These are phyloP conservation scores for Sminthurinus aureus DNA, from an alignment of 2,888 invertebrate genomes.

Conservation along the genomic window DNA sequence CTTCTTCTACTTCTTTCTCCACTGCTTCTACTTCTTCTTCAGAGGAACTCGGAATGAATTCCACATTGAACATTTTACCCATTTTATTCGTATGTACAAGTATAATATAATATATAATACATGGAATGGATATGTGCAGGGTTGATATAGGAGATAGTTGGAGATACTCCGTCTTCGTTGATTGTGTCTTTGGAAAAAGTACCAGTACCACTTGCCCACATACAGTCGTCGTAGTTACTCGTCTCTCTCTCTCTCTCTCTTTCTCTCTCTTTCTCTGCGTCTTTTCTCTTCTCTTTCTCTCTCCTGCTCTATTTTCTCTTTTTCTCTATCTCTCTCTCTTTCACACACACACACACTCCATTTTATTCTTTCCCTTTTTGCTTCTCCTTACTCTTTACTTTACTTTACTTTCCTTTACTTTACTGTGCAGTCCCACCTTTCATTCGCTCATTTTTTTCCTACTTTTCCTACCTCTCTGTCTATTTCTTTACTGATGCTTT, in stretches of 20 bases:
- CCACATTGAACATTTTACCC: neutral
- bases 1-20: neutral
- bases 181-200: conserved; percentile 10
- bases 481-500: neutral
- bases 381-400: neutral
- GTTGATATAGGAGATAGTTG: too few species aligned
- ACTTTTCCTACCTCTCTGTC: too few species aligned
- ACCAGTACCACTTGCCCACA: neutral
- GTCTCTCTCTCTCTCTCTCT: conserved; percentile 2
- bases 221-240: neutral
- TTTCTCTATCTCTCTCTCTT: conserved; percentile 9
- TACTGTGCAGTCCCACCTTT: neutral
- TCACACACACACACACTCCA: neutral
- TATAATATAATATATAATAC: too few species aligned
- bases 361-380: neutral
- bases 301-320: neutral
- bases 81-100: neutral
- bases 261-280: neutral
- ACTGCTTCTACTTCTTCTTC: too few species aligned
- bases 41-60: neutral
- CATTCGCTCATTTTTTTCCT: neutral
- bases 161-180: neutral
- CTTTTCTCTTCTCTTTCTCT: neutral
- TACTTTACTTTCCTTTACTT: too few species aligned
- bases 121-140: too few species aligned